phyloP scores from a whole-genome alignment of 1,140 invertebrate genomes.

The Orchestia grillus region DNA sequence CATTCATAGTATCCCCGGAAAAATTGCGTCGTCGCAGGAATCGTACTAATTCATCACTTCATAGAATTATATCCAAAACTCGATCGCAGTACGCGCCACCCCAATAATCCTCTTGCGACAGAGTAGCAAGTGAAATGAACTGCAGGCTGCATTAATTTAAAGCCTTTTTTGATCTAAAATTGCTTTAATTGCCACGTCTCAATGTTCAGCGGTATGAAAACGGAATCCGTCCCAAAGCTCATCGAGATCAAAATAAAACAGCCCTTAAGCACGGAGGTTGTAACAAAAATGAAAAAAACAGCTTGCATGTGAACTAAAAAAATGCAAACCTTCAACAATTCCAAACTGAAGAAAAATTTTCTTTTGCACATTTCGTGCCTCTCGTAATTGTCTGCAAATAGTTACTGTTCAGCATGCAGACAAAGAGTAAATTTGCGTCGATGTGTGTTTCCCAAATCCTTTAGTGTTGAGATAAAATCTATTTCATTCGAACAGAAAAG shows the following conservation, averaged over 20 bases:
- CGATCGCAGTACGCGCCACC: too few relatives aligned
- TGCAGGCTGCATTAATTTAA: not conserved
- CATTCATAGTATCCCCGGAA: too few relatives aligned
- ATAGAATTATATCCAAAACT: too few relatives aligned
- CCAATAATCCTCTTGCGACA: too few relatives aligned
- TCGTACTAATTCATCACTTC: too few relatives aligned
- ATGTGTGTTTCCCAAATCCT: not conserved
- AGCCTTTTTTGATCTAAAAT: not conserved
- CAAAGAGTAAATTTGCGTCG: not conserved
- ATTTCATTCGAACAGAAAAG: not conserved
- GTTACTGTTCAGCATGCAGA: not conserved
- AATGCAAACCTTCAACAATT: too few relatives aligned
- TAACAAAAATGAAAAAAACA: not conserved
- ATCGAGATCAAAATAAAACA: not conserved
- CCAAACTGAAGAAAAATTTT: not conserved
- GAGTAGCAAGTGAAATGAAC: too few relatives aligned
- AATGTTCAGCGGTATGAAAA: not conserved
- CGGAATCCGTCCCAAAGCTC: not conserved
- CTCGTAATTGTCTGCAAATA: not conserved
- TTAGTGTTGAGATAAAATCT: not conserved
- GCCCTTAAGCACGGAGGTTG: not conserved
- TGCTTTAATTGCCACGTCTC: not conserved
- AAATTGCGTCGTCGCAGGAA: too few relatives aligned
- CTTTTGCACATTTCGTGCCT: not conserved
- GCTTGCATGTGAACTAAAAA: not conserved